A percentile compares a stretch with the other conserved stretches of the same genome.
phyloP scores from a whole-genome alignment of 1,140 invertebrate genomes.

The Papilio xuthus region DNA sequence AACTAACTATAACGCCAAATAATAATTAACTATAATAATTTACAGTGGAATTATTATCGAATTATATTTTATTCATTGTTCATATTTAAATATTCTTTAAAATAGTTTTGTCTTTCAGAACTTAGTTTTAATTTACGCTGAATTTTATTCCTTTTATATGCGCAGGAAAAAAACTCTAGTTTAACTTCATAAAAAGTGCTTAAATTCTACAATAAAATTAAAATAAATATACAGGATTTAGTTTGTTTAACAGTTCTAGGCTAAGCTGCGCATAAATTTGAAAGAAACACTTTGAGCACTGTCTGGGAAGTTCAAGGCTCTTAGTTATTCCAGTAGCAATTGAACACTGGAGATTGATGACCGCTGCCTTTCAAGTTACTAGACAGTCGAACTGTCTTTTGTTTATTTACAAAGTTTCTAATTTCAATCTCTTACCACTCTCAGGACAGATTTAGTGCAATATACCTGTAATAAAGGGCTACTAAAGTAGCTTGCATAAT shows the following conservation, averaged over 20 bases:
- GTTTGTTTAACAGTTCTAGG: constrained; percentile 13
- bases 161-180: background rate
- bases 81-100: no score
- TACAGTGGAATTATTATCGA: no score
- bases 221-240: constrained; percentile 39
- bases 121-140: no score
- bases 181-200: background rate
- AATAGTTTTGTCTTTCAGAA: no score
- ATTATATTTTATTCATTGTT: no score
- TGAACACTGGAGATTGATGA: background rate
- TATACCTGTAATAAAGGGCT: background rate
- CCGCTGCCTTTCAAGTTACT: background rate
- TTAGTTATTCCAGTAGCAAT: background rate
- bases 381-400: background rate
- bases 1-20: no score
- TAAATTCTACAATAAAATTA: background rate
- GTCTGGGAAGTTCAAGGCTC: constrained; percentile 12
- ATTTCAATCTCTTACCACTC: background rate
- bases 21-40: no score
- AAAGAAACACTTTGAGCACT: background rate
- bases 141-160: background rate
- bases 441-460: background rate
- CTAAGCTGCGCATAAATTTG: background rate
- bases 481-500: background rate
- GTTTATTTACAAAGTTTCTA: background rate